Evolutionary conservation across 1,140 invertebrate species (phyloP).

Genomic region (Euwallacea fornicatus): DNA sequence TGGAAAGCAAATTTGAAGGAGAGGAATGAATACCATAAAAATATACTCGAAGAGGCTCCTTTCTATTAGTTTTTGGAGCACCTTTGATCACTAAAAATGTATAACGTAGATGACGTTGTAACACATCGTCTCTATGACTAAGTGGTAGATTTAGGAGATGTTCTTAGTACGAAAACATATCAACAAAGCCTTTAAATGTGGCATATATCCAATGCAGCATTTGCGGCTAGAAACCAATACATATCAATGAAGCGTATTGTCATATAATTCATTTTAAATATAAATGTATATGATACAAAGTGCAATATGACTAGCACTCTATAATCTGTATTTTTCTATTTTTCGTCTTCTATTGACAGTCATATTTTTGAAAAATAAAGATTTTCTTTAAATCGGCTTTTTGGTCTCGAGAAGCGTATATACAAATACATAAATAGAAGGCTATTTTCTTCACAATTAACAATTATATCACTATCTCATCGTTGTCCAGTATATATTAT

Average conservation of each 20-base stretch:
- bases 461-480: slow-evolving; percentile 1
- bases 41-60: too few species aligned
- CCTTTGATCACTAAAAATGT: too few species aligned
- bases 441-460: not conserved
- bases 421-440: not conserved
- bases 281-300: slow-evolving; percentile 11
- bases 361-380: slow-evolving; percentile 25
- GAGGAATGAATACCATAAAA: too few species aligned
- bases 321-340: slow-evolving; percentile 20
- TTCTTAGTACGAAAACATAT: slow-evolving; percentile 23
- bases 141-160: not conserved
- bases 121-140: not conserved
- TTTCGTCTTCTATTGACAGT: slow-evolving; percentile 29
- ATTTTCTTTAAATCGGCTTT: slow-evolving; percentile 31
- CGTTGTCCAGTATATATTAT: slow-evolving; percentile 2
- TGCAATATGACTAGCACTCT: slow-evolving; percentile 35
- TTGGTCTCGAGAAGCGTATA: slow-evolving; percentile 24
- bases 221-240: slow-evolving; percentile 18
- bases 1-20: too few species aligned
- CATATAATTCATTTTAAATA: slow-evolving; percentile 1
- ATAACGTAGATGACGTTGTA: not conserved
- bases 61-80: too few species aligned
- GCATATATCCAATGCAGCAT: slow-evolving; percentile 20
- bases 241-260: slow-evolving; percentile 28
- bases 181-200: slow-evolving; percentile 20